Evolutionary conservation across 2,113 vertebrate species (phyloP), one percentile per base, ranked within the genome.

Genomic region (Eurystomus gularis): DNA sequence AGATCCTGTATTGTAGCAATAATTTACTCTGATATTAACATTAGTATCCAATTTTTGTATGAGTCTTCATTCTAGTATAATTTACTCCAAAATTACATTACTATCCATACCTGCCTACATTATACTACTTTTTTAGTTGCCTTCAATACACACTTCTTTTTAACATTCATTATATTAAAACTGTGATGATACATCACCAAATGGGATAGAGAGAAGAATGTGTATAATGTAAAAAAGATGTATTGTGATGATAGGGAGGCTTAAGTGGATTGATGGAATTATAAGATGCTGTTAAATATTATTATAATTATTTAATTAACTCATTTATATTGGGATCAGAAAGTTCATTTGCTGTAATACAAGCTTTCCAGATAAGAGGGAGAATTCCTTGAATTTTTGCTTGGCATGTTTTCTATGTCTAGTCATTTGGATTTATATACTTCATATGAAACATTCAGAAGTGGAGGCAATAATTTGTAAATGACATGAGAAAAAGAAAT

Each of bases 401-500:
- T 90, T 81, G 33, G 17, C 42, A 16, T 92, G 79, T 81, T 95
- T 92, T 78, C 96, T 78, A 62, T 58, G 54, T 42, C 37, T 62
- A 62, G 28, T 48, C 48, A 51, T 71, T 40, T 68, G 81, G 75
- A 77, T 94, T 93, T 93, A 71, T 93, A 10, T 81, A 70, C 72
- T 88, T 87, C 33, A 57, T 46, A 77, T 49, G 75, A 97, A 93
- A 92, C 49, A 83, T 89, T 94, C 19, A 82, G 35, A 87, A 85
- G 80, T 73, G 31, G 66, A 95, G 69, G 82, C 62, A 86, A 95
- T 97, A 84, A 95, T 91, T 96, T 97, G 95, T 93, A 97, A 98
- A 96, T 96, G 88, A 88, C 92, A 77, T 60, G 87, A 95, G 86
- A 92, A 95, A 96, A 94, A 96, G 94, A 96, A 98, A 97, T 94